Evolutionary conservation across 2,888 invertebrate species (phyloP).

Genomic region (Aplocera efformata): DNA sequence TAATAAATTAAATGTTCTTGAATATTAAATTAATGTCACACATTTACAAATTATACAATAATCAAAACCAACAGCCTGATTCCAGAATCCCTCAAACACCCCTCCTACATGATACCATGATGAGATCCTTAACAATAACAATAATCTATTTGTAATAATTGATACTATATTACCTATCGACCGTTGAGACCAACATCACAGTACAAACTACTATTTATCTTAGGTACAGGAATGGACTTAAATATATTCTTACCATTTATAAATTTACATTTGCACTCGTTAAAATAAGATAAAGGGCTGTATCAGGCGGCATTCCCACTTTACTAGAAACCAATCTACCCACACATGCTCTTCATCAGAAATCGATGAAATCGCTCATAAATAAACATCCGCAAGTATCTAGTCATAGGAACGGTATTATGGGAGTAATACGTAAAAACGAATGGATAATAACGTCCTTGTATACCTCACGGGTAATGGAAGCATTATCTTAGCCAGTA

Average conservation of each 20-base stretch:
- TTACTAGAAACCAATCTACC: constrained; percentile 25
- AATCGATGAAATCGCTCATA: too few species aligned
- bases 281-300: constrained; percentile 51
- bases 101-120: constrained; percentile 69
- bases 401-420: too few species aligned
- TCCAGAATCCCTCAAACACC: constrained; percentile 70
- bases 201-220: constrained; percentile 75
- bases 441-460: neutral
- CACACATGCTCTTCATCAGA: neutral
- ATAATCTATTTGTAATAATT: constrained; percentile 75
- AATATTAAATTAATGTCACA: constrained; percentile 33
- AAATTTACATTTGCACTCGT: constrained; percentile 73
- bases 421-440: too few species aligned
- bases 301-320: constrained; percentile 55
- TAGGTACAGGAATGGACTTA: constrained; percentile 79
- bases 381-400: too few species aligned
- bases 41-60: constrained; percentile 45
- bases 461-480: neutral
- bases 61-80: constrained; percentile 61
- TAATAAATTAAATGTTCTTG: constrained; percentile 22
- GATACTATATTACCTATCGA: constrained; percentile 75
- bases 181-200: constrained; percentile 79
- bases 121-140: constrained; percentile 80
- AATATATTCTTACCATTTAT: constrained; percentile 50
- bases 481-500: constrained; percentile 15